phyloP scores from a whole-genome alignment of 92 coral and sea anemone genomes.

The Parazoanthus darwini region DNA sequence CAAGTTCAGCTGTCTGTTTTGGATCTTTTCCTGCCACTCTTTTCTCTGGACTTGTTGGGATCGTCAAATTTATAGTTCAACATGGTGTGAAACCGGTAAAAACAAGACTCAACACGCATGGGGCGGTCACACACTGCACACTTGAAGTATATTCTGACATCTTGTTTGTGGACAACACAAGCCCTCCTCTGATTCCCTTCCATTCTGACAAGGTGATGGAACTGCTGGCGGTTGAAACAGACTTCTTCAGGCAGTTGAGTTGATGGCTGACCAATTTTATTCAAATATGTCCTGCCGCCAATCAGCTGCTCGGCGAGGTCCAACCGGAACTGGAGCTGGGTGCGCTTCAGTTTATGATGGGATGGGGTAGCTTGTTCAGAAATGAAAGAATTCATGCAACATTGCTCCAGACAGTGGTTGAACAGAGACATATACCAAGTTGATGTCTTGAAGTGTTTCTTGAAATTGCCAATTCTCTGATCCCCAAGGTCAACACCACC shows the following conservation, averaged over 20 bases:
- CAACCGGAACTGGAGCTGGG: conserved; percentile 17
- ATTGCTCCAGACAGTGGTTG: too few species aligned
- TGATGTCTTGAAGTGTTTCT: too few species aligned
- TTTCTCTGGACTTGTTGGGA: too few species aligned
- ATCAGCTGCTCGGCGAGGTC: too few species aligned
- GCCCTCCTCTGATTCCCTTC: conserved; percentile 4
- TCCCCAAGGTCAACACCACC: conserved; percentile 35
- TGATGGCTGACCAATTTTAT: too few species aligned
- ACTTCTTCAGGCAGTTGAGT: too few species aligned
- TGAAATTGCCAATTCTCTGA: background rate
- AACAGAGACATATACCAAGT: too few species aligned
- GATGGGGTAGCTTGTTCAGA: conserved; percentile 13
- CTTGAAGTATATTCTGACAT: conserved; percentile 7
- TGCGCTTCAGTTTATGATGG: conserved; percentile 28
- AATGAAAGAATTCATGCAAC: too few species aligned
- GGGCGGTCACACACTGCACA: conserved; percentile 33
- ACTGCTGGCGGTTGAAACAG: background rate
- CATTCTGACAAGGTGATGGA: conserved; percentile 28
- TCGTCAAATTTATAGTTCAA: too few species aligned
- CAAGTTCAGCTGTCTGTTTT: too few species aligned
- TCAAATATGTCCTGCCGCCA: too few species aligned
- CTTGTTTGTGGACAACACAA: conserved; percentile 38
- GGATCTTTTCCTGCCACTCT: too few species aligned
- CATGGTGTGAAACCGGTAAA: conserved; percentile 25
- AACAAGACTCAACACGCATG: conserved; percentile 32